Percentiles rank a stretch among this genome's conserved stretches.
phyloP scores from a whole-genome alignment of 2,888 invertebrate species.

The Thecocarcelia acutangulata region DNA sequence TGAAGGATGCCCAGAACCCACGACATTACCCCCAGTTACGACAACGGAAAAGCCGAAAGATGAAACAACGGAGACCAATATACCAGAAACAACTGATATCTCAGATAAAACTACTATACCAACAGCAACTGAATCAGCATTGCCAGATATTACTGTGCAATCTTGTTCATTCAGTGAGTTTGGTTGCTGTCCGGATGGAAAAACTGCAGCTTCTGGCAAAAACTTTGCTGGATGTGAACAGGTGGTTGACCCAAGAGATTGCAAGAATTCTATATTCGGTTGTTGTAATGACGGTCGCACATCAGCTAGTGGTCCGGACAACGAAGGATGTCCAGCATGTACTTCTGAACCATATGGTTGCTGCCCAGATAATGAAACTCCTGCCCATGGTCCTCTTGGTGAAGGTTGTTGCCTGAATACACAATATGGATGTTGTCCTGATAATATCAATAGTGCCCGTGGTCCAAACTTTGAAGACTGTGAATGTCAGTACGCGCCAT shows the following conservation, averaged over 20 bases:
- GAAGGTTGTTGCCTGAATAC: slow-evolving; percentile 91
- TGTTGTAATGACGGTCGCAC: slow-evolving; percentile 89
- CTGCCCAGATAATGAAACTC: slow-evolving; percentile 91
- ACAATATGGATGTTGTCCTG: slow-evolving; percentile 93
- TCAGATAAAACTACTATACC: slow-evolving; percentile 72
- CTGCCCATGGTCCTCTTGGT: slow-evolving; percentile 90
- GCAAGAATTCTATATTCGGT: slow-evolving; percentile 85
- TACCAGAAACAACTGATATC: slow-evolving; percentile 69
- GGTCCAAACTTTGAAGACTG: slow-evolving; percentile 91
- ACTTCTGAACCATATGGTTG: slow-evolving; percentile 89
- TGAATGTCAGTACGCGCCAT: slow-evolving; percentile 88
- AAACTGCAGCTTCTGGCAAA: slow-evolving; percentile 85
- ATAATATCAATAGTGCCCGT: slow-evolving; percentile 90
- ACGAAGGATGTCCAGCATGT: slow-evolving; percentile 90
- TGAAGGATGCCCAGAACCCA: slow-evolving; percentile 89
- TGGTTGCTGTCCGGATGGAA: slow-evolving; percentile 88
- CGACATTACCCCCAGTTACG: slow-evolving; percentile 82
- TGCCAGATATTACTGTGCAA: slow-evolving; percentile 71
- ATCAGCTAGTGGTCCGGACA: slow-evolving; percentile 86
- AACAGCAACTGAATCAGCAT: slow-evolving; percentile 73
- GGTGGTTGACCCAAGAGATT: slow-evolving; percentile 79
- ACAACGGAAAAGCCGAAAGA: slow-evolving; percentile 72
- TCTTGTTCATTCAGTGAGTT: slow-evolving; percentile 80
- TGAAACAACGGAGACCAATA: slow-evolving; percentile 66
- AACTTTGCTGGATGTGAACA: slow-evolving; percentile 77